phyloP scores from a whole-genome alignment of 2,113 vertebrate genomes.

The Phrynosoma blainvillii region DNA sequence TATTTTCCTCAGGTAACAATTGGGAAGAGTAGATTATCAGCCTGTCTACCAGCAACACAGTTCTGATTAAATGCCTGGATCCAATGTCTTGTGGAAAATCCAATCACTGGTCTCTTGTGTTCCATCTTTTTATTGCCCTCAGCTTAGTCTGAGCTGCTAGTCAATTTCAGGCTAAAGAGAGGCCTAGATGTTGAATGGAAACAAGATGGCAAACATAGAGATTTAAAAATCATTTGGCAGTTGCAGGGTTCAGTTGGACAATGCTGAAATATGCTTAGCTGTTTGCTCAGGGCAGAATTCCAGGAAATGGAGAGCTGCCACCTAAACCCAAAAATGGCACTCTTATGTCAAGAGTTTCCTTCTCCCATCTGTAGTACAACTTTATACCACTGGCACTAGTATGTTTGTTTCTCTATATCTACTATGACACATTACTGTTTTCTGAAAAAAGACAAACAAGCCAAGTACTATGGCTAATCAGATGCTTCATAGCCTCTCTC shows the following conservation, averaged over 20 bases:
- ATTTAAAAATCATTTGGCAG: not conserved
- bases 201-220: not conserved
- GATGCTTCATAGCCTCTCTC: too few species aligned
- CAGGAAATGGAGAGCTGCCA: too few species aligned
- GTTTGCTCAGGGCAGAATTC: not conserved
- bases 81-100: not conserved
- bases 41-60: not conserved
- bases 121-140: not conserved
- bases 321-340: not conserved
- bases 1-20: too few species aligned
- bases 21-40: too few species aligned
- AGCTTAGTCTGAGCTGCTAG: not conserved
- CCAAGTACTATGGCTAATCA: too few species aligned
- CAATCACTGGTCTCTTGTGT: not conserved
- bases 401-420: too few species aligned
- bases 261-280: not conserved
- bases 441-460: too few species aligned
- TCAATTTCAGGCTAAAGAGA: not conserved
- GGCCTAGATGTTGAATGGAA: not conserved
- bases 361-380: not conserved
- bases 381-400: not conserved
- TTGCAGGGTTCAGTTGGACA: not conserved
- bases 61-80: not conserved
- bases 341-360: not conserved
- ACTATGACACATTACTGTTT: too few species aligned